phyloP scores from a whole-genome alignment of 2,113 vertebrate genomes.

The Orientallactaga bullata region DNA sequence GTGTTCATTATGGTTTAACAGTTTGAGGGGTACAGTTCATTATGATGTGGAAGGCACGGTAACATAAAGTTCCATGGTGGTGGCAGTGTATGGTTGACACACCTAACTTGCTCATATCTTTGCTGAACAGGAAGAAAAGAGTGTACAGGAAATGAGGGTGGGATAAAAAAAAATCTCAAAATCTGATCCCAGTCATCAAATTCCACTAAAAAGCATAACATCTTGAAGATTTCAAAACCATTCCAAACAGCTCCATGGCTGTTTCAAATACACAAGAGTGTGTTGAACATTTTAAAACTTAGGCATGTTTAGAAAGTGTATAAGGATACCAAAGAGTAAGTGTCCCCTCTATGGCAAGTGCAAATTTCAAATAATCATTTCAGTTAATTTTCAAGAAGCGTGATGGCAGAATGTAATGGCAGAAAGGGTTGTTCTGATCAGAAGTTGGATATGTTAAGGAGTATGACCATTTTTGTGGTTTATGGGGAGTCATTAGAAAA shows the following conservation, averaged over 20 bases:
- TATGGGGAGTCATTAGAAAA: background rate
- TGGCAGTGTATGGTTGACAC: background rate
- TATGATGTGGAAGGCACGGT: background rate
- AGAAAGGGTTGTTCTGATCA: background rate
- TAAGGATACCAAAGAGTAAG: background rate
- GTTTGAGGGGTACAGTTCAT: background rate
- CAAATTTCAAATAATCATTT: background rate
- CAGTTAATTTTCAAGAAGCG: background rate
- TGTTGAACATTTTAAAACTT: background rate
- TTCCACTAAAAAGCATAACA: background rate
- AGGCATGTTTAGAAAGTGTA: background rate
- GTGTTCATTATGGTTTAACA: background rate
- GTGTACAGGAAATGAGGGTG: background rate
- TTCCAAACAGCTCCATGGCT: background rate
- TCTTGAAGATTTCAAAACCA: background rate
- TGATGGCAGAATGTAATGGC: background rate
- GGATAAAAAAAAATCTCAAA: background rate
- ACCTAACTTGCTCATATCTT: too few relatives aligned
- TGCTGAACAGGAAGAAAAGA: background rate
- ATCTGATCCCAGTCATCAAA: background rate
- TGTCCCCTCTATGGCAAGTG: background rate
- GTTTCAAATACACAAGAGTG: background rate
- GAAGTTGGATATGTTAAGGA: background rate
- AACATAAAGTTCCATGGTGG: too few relatives aligned
- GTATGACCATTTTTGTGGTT: background rate